Evolutionary conservation across 1,140 invertebrate species (phyloP), one percentile per base, ranked within the genome.

Genomic region (Solenopsis invicta): DNA sequence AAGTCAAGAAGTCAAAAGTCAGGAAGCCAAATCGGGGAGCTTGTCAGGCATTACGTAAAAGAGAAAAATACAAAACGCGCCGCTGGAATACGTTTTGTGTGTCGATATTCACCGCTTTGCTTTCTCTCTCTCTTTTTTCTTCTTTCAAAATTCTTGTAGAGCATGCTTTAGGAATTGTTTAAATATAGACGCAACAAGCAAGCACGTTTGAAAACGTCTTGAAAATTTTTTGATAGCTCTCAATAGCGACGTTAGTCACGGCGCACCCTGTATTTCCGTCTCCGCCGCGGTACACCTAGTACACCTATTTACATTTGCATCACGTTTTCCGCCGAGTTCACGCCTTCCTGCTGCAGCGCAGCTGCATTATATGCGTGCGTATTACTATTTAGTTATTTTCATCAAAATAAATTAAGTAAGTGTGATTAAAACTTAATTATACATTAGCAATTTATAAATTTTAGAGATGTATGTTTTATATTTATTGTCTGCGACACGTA

Each of bases 291-390:
- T 71, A 16, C 50, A 10, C 34, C 21, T 86, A 69, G 41, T 71
- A 16, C 50, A 10, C 34, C 21, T 86, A 69, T 86, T 88, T 81
- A 62, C 75, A 67, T 48, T 86, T 75, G 52, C 85, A 56, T 86
- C 87, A 81, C 84, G 69, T 86, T 86, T 69, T 69, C 75, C 56
- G 56, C 62, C 4, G 29, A 21, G 71, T 64, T 77, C 56, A 12
- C 52, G 29, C 8, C 21, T 72, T 54, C 12, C 29, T 13, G 10
- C 13, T 50, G 45, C 61, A 50, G 61, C 2, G 72, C 64, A 85
- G 59, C 88, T 56, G 87, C 56, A 29, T 61, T 21, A 9, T 13
- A 34, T 1, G 10, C 12, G 13, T 16, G 6, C 61, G 29, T 18
- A 29, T 37, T 56, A 12, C 45, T 13, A n/a, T 64, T 66, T 48